Evolutionary conservation across 35 echinoderm and acorn worm species (phyloP).

Genomic region (Heliocidaris tuberculata): DNA sequence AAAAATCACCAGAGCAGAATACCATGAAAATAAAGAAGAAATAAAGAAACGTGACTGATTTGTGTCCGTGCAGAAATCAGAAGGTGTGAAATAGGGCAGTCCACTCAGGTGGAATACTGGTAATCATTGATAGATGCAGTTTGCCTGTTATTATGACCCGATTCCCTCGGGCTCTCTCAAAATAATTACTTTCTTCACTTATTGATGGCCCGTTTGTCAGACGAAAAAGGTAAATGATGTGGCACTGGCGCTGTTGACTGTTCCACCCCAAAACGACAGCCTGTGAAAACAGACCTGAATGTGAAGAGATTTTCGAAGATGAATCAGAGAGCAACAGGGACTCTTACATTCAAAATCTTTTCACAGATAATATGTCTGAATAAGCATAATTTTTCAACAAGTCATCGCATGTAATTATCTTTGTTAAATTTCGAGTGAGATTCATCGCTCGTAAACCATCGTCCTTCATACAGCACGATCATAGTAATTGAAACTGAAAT

Average conservation of each 20-base stretch:
- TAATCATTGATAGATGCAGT: background rate
- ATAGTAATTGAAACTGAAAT: no score
- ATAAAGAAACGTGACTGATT: background rate
- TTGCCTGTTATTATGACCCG: background rate
- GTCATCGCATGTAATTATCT: no score
- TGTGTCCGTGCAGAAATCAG: background rate
- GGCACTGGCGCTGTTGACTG: background rate
- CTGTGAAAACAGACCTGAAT: background rate
- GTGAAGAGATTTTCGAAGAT: background rate
- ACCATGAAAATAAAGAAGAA: background rate
- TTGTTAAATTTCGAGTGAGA: no score
- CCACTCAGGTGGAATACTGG: background rate
- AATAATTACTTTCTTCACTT: slow-evolving; percentile 6
- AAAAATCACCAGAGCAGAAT: background rate
- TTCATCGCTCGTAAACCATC: no score
- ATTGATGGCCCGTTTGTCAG: background rate
- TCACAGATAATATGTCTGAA: no score
- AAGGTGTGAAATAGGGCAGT: background rate
- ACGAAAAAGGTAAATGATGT: slow-evolving; percentile 6
- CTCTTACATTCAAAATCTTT: no score
- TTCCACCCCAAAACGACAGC: background rate
- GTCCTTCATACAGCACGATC: no score
- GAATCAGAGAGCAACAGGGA: background rate
- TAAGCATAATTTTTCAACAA: no score
- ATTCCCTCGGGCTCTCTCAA: background rate